phyloP scores from a whole-genome alignment of 2,888 invertebrate genomes.

The Lamproptera curius region DNA sequence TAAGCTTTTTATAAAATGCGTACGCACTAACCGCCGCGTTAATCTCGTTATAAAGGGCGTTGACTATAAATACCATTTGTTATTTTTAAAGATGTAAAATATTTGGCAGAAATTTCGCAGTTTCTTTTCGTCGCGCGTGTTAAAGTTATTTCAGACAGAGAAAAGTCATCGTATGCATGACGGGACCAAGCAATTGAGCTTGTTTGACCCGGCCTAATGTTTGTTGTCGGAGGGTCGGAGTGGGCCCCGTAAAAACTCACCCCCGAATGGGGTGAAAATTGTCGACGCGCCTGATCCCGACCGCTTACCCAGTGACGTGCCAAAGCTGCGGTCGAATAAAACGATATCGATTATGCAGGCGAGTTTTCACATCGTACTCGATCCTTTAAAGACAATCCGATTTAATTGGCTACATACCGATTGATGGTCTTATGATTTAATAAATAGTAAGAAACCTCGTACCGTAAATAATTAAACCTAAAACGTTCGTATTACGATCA shows the following conservation, averaged over 20 bases:
- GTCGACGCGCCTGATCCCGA: conserved; percentile 50
- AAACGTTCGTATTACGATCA: too few relatives aligned
- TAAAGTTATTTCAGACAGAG: neutral
- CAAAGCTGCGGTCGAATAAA: conserved; percentile 23
- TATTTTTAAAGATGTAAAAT: too few relatives aligned
- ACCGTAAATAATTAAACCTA: too few relatives aligned
- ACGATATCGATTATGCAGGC: conserved; percentile 30
- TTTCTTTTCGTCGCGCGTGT: too few relatives aligned
- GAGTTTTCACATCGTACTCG: neutral
- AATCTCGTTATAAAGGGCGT: too few relatives aligned
- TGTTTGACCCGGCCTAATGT: conserved; percentile 33
- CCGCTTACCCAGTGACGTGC: conserved; percentile 30
- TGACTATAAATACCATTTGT: too few relatives aligned
- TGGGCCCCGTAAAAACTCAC: conserved; percentile 51
- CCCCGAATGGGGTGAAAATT: conserved; percentile 62
- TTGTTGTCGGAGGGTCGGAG: conserved; percentile 40
- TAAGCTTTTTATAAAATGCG: conserved; percentile 8
- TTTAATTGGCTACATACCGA: too few relatives aligned
- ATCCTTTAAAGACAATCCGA: neutral
- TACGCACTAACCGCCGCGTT: conserved; percentile 2
- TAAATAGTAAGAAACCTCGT: too few relatives aligned
- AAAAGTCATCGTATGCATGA: conserved; percentile 22
- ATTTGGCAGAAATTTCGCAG: too few relatives aligned
- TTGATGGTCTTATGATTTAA: too few relatives aligned
- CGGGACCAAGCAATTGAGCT: conserved; percentile 26